A percentile compares a stretch with the other conserved stretches of the same genome.
Evolutionary conservation across 2,113 vertebrate genomes (phyloP).

Genomic region (Limanda limanda): DNA sequence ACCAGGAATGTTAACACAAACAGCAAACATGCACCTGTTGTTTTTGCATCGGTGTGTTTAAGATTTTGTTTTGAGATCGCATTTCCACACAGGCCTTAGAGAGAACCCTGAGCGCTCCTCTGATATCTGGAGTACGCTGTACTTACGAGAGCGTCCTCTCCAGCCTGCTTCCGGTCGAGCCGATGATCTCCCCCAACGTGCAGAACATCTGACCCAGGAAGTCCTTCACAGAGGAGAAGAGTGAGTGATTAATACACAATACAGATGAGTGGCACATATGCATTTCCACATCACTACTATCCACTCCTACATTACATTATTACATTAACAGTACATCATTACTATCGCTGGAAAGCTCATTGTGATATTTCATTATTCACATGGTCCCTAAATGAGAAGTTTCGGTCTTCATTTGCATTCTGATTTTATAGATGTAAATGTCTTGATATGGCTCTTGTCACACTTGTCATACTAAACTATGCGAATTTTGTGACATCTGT

Average conservation of each 20-base stretch:
- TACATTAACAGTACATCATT: too few species aligned
- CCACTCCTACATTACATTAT: too few species aligned
- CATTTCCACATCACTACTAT: too few species aligned
- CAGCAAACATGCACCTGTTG: neutral
- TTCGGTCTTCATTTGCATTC: too few species aligned
- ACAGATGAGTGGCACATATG: too few species aligned
- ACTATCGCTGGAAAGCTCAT: too few species aligned
- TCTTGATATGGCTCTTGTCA: too few species aligned
- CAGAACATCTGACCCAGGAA: slow-evolving; percentile 84
- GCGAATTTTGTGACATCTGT: too few species aligned
- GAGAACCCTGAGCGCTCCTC: neutral
- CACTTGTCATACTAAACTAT: too few species aligned
- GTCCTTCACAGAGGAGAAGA: slow-evolving; percentile 67
- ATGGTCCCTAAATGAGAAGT: too few species aligned
- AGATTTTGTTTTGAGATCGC: neutral
- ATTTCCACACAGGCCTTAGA: neutral
- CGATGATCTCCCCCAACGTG: slow-evolving; percentile 82
- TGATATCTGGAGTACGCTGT: neutral
- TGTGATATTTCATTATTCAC: too few species aligned
- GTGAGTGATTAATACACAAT: neutral
- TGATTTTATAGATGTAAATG: too few species aligned
- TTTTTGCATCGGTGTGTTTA: neutral
- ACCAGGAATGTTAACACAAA: neutral
- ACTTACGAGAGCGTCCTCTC: slow-evolving; percentile 82
- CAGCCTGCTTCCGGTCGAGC: slow-evolving; percentile 76